phyloP scores from a whole-genome alignment of 1,140 invertebrate species.

The Bombus superbus region DNA sequence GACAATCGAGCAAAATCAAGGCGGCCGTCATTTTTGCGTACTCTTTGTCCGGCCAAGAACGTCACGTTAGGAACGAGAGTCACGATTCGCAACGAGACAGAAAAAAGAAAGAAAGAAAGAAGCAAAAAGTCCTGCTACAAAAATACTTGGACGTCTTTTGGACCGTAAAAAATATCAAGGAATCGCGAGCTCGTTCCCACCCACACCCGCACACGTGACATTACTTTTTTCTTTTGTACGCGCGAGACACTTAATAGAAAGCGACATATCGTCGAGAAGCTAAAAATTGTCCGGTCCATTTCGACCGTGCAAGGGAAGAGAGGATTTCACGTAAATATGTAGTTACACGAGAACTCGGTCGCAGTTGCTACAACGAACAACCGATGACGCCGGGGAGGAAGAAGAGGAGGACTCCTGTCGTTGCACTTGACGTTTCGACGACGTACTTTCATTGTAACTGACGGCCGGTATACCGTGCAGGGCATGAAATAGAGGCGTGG shows the following conservation, averaged over 20 bases:
- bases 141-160: not conserved
- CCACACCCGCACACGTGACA: not conserved
- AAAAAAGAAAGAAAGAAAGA: not conserved
- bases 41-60: not conserved
- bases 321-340: slow-evolving; percentile 61
- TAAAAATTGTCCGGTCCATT: slow-evolving; percentile 6
- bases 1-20: slow-evolving; percentile 62
- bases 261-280: slow-evolving; percentile 34
- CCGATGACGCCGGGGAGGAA: slow-evolving; percentile 66
- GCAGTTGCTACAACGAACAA: slow-evolving; percentile 88
- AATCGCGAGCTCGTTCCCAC: slow-evolving; percentile 25
- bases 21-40: slow-evolving; percentile 22
- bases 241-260: slow-evolving; percentile 24
- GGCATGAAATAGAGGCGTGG: slow-evolving; percentile 76
- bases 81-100: not conserved
- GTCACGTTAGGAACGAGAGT: slow-evolving; percentile 17
- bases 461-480: slow-evolving; percentile 59
- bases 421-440: slow-evolving; percentile 47
- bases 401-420: slow-evolving; percentile 63
- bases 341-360: slow-evolving; percentile 91
- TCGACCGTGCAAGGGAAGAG: slow-evolving; percentile 23
- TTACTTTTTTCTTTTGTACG: not conserved
- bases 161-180: too few species aligned
- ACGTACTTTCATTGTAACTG: slow-evolving; percentile 58
- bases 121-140: not conserved